These are phyloP conservation scores for Pitta sordida DNA, from an alignment of 2,113 vertebrate species.

Conservation along the genomic window DNA sequence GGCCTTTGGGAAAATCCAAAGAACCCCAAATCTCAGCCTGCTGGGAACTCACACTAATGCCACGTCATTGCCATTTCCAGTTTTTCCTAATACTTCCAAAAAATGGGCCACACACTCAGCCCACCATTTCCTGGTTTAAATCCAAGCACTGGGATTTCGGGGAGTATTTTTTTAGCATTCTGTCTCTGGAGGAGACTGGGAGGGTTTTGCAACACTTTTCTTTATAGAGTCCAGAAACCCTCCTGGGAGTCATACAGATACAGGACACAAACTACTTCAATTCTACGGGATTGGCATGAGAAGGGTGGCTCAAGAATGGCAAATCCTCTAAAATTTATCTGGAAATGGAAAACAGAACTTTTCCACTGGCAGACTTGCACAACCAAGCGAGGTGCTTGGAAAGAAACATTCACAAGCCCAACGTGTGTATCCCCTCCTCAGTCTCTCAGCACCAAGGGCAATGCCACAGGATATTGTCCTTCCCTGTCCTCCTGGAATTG, in stretches of 20 bases:
- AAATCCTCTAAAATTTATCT: background rate
- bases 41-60: background rate
- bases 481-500: fast-evolving
- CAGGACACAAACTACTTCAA: background rate
- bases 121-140: background rate
- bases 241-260: fast-evolving
- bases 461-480: background rate
- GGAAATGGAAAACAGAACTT: background rate
- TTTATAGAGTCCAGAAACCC: background rate
- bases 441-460: fast-evolving
- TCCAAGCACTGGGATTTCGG: background rate
- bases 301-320: background rate
- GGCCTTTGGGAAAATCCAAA: background rate
- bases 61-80: background rate
- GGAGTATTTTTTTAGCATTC: background rate
- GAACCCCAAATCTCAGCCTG: background rate
- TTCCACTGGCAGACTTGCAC: background rate
- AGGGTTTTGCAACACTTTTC: background rate
- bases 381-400: background rate
- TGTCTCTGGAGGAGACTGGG: background rate
- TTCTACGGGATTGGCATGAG: fast-evolving
- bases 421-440: background rate
- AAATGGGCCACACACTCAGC: background rate
- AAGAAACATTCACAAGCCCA: background rate
- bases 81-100: background rate